Conservation (phyloP, 2,113 vertebrate species). For the Clarias macrocephalus region DNA sequence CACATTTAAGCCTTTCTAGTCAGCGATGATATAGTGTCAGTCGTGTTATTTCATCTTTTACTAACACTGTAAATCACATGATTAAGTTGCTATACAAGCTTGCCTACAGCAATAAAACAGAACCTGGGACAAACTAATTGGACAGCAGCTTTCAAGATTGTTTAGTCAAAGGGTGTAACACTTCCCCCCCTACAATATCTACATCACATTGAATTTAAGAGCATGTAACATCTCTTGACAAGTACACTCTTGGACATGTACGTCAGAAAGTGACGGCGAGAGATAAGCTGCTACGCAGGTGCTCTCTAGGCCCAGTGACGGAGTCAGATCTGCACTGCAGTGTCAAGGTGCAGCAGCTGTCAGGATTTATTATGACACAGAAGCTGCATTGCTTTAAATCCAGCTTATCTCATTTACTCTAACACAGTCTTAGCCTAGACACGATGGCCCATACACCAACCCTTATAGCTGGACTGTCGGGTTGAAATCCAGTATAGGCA, state of each 20-base stretch:
- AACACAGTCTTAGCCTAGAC: conserved; percentile 56
- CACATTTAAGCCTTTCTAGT: background rate
- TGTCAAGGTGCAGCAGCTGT: conserved; percentile 63
- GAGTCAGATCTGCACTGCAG: conserved; percentile 48
- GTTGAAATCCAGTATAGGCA: background rate
- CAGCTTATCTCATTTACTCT: conserved; percentile 74
- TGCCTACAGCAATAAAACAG: background rate
- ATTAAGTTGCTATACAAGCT: background rate
- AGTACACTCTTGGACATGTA: conserved; percentile 23
- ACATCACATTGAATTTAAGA: conserved; percentile 3
- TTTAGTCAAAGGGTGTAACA: background rate
- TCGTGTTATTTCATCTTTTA: background rate
- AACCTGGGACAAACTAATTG: background rate
- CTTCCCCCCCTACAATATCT: background rate
- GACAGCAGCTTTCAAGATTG: background rate
- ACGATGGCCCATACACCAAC: background rate
- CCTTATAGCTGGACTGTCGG: background rate
- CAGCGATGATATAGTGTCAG: background rate
- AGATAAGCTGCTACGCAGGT: conserved; percentile 25
- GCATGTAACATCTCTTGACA: conserved; percentile 19
- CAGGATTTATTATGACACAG: conserved; percentile 69
- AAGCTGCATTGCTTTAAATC: conserved; percentile 76
- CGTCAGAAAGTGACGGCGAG: conserved; percentile 31
- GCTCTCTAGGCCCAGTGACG: conserved; percentile 11
- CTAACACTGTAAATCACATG: background rate